Conservation (phyloP, 2,797 vertebrate genomes). For the Enteromius radiatus region DNA sequence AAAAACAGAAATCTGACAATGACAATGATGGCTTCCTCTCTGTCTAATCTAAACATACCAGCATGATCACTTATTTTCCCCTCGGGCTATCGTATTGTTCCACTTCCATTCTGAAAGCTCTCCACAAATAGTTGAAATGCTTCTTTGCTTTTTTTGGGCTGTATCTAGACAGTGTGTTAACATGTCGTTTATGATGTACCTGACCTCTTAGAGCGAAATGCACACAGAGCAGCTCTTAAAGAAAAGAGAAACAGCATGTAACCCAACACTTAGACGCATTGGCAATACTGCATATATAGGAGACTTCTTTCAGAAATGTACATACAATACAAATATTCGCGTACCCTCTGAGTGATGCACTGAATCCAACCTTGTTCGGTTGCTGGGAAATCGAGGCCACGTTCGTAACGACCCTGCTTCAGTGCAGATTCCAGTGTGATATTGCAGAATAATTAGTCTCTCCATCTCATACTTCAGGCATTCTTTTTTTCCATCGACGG, state of each 20-base stretch:
- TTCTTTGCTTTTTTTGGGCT: constrained; percentile 75
- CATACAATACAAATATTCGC: neutral
- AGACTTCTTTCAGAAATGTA: neutral
- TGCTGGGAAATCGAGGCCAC: constrained; percentile 44
- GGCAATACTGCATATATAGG: neutral
- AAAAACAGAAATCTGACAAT: constrained; percentile 72
- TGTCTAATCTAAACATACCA: constrained; percentile 86
- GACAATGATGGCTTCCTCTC: constrained; percentile 84
- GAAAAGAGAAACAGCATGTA: constrained; percentile 29
- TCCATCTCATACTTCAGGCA: constrained; percentile 62
- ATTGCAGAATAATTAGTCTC: constrained; percentile 55
- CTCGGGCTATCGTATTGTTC: constrained; percentile 76
- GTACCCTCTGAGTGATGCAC: constrained; percentile 5
- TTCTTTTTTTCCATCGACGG: constrained; percentile 69
- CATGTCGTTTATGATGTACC: constrained; percentile 70
- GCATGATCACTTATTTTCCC: constrained; percentile 79
- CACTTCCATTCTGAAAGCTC: constrained; percentile 77
- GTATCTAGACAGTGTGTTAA: constrained; percentile 79
- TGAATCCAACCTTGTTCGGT: constrained; percentile 13
- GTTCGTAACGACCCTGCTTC: constrained; percentile 15
- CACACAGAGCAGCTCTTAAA: constrained; percentile 34
- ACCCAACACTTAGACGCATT: neutral
- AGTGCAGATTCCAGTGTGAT: constrained; percentile 55
- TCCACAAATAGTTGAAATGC: constrained; percentile 78
- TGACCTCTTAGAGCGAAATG: constrained; percentile 52